A percentile compares a stretch with the other conserved stretches of the same genome.
phyloP scores from a whole-genome alignment of 2,797 vertebrate species.

The Bradypodion ventrale region DNA sequence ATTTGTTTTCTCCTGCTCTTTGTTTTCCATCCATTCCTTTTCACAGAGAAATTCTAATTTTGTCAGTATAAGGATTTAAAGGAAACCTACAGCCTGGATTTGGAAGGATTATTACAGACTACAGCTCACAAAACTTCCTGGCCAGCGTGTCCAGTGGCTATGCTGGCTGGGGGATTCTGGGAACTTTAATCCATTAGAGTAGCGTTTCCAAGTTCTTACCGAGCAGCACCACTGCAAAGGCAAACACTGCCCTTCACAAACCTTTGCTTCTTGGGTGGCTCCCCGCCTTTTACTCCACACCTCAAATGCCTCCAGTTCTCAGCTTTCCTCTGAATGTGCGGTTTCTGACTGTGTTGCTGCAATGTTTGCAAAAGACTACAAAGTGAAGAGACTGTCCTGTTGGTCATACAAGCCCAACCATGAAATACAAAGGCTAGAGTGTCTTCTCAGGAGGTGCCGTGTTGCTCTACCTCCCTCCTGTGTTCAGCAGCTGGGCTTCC shows the following conservation, averaged over 20 bases:
- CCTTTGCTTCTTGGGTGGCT: neutral
- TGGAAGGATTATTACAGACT: neutral
- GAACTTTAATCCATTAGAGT: no score
- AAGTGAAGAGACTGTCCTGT: neutral
- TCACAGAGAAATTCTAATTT: neutral
- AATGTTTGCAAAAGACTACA: neutral
- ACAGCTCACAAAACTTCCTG: no score
- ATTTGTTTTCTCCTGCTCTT: neutral
- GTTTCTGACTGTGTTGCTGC: neutral
- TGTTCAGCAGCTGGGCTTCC: neutral
- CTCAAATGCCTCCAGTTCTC: neutral
- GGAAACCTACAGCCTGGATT: neutral
- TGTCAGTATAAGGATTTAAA: neutral
- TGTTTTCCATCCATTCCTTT: neutral
- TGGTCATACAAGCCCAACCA: neutral
- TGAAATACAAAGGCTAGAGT: neutral
- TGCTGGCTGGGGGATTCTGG: no score
- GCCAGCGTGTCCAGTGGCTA: no score
- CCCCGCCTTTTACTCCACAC: neutral
- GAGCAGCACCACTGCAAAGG: neutral
- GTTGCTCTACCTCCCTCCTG: neutral
- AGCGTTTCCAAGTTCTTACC: no score
- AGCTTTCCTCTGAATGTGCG: neutral
- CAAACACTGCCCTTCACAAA: neutral
- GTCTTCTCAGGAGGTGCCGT: neutral